Evolutionary conservation across 2,113 vertebrate genomes (phyloP), one percentile per base, ranked within the genome.

Genomic region (Scolopax mira): DNA sequence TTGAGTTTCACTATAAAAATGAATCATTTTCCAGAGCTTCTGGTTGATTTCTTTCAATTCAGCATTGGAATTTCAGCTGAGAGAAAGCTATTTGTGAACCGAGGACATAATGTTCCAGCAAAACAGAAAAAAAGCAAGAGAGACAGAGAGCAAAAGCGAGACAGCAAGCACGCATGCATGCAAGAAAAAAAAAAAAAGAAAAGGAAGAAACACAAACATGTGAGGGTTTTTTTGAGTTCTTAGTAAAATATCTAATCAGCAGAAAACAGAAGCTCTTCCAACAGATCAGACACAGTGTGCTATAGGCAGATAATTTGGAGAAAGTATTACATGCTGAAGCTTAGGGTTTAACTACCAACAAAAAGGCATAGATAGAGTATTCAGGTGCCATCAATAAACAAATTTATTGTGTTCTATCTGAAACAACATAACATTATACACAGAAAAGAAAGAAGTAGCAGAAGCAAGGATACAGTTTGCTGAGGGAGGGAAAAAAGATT

Each of bases 71-170:
- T 91, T 85, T 94, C 87, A 87, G 78, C 55, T 93, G 79, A 91
- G 80, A 96, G 49, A 96, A 96, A 88, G 66, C 74, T 93, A 80
- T 85, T 85, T 97, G 88, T 97, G 85, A 97, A 95, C 69, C 70
- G 90, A 97, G 90, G 62, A 88, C 65, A 81, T 62, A 88, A 66
- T 66, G 39, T 93, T 92, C 75, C 69, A 91, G 85, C 31, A 93
- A 84, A 88, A 52, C 24, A 94, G 79, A 12, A 57, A 94, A 92
- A 89, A 84, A n/a, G 15, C 2, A 1, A 65, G 52, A 61, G 31
- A 85, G 41, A 33, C 17, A 71, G 7, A 49, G 18, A 67, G 41
- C 0, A 4, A 55, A 85, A 73, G 31, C 2, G 4, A 74, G 69
- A 54, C 18, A 31, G 13, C 72, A 67, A 0, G 1, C 41, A 79